Evolutionary conservation across 2,797 vertebrate genomes (phyloP), one percentile per base, ranked within the genome.

Genomic region (Odontamblyopus lacepedii): DNA sequence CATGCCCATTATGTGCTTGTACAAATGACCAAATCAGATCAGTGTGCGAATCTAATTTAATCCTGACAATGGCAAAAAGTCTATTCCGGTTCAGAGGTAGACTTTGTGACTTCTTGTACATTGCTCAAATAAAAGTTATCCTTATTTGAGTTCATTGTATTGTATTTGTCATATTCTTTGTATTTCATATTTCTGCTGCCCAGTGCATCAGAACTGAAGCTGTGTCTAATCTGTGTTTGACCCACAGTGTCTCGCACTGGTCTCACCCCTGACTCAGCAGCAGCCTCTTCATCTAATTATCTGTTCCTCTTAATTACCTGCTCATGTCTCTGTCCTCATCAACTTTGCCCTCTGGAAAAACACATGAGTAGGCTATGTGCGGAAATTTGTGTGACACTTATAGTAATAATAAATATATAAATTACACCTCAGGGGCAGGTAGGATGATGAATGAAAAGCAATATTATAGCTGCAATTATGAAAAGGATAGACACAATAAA

Each of bases 251-350:
- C 66, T 78, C 32, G 38, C 19, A 72, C 23, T 72, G 19, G 15
- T 62, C 56, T 29, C 61, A 60, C 0, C 44, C 69, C 72, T 85
- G 85, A 87, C 84, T 87, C 80, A 85, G 74, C 73, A 38, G 70
- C 74, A 69, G 8, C 56, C 74, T 29, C 2, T 66, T 69, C 13
- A 53, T 73, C 77, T 74, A 72, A 73, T 82, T 63, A 78, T 12
- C 38, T 63, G 65, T 57, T 50, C 70, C 48, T 38, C 70, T 66
- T 66, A 19, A 62, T 83, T 68, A 83, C 65, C 62, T 3, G 13
- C 1, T 75, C 78, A 16, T 44, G 78, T 84, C 78, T 74, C 75
- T 65, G 35, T 9, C 50, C 68, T 78, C 41, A 26, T 32, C 67
- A 29, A 81, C 78, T 27, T 62, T 62, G 8, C 29, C 80, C 84